Conservation (phyloP, 2,113 vertebrate genomes). For the Myxocyprinus asiaticus region DNA sequence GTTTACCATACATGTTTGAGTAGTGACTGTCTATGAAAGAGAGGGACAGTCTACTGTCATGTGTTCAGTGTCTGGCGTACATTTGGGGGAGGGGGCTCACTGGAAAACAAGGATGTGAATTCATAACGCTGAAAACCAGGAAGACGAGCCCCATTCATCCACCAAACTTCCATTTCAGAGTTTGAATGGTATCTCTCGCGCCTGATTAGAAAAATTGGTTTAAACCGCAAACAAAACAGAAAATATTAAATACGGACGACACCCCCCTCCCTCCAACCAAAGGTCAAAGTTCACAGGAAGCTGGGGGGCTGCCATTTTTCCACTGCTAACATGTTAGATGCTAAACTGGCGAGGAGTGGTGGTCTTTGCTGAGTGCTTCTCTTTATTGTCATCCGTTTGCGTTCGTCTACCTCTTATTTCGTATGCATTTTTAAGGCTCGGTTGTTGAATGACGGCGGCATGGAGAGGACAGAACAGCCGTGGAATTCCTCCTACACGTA, state of each 20-base stretch:
- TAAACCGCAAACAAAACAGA: not conserved
- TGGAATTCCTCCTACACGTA: slow-evolving; percentile 93
- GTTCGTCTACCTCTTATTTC: slow-evolving; percentile 54
- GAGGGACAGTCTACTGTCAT: slow-evolving; percentile 7
- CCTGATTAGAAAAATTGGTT: not conserved
- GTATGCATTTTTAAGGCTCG: slow-evolving; percentile 47
- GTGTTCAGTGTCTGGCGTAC: not conserved
- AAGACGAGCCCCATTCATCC: slow-evolving; percentile 61
- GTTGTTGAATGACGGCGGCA: slow-evolving; percentile 76
- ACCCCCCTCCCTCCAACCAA: slow-evolving; percentile 64
- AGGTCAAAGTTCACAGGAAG: slow-evolving; percentile 85
- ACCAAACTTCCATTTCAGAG: not conserved
- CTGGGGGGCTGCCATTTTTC: slow-evolving; percentile 85
- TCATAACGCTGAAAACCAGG: slow-evolving; percentile 59
- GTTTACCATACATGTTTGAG: not conserved
- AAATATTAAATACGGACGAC: slow-evolving; percentile 56
- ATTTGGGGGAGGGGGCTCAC: slow-evolving; percentile 63
- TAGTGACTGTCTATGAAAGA: not conserved
- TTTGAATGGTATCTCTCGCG: too few species aligned
- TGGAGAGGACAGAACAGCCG: slow-evolving; percentile 88
- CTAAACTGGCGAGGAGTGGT: slow-evolving; percentile 73
- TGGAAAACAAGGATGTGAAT: slow-evolving; percentile 61
- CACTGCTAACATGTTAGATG: slow-evolving; percentile 74
- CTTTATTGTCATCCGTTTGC: slow-evolving; percentile 57
- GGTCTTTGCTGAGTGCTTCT: slow-evolving; percentile 57